phyloP scores from a whole-genome alignment of 2,888 invertebrate species.

The Habrosyne pyritoides region DNA sequence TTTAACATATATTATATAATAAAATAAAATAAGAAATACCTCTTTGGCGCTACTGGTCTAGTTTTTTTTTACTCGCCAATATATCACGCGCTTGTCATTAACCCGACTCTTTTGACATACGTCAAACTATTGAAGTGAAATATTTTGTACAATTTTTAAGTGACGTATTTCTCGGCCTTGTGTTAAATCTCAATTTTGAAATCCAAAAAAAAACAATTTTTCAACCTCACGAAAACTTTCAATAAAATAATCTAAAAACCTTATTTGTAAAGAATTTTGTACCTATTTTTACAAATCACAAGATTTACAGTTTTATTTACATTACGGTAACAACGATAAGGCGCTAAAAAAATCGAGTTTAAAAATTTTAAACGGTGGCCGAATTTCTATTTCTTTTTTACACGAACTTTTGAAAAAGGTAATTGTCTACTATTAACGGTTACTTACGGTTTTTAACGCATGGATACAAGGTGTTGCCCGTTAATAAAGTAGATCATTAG shows the following conservation, averaged over 20 bases:
- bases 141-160: neutral
- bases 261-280: too few relatives aligned
- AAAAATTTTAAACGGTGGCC: neutral
- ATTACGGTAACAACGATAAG: neutral
- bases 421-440: neutral
- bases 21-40: neutral
- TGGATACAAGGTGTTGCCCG: neutral
- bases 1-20: neutral
- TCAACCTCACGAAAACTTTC: neutral
- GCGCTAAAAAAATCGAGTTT: neutral
- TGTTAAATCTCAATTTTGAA: neutral
- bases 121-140: neutral
- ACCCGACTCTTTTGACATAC: neutral
- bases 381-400: neutral
- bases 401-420: neutral
- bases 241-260: too few relatives aligned
- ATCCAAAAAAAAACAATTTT: neutral
- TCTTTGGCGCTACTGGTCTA: neutral
- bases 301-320: neutral
- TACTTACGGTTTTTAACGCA: neutral
- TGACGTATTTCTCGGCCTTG: neutral
- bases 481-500: neutral
- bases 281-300: too few relatives aligned
- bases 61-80: neutral
- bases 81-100: slow-evolving; percentile 4